These are phyloP conservation scores for Lepidotrigona ventralis DNA, from an alignment of 1,140 invertebrate species.

Conservation along the genomic window DNA sequence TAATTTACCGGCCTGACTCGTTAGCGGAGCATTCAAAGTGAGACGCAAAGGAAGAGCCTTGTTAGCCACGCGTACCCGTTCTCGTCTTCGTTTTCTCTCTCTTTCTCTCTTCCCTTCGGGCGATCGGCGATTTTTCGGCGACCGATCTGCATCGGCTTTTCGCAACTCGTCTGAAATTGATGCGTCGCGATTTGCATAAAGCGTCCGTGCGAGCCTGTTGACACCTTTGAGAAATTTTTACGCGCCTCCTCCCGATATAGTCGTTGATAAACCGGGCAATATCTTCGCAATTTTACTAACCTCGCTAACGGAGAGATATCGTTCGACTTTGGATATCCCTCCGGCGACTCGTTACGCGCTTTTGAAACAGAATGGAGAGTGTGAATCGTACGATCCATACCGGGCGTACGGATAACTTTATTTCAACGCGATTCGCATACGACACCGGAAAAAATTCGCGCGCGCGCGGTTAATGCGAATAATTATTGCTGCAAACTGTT, in stretches of 20 bases:
- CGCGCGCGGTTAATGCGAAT: neutral
- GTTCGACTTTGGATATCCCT: conserved; percentile 4
- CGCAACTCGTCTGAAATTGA: conserved; percentile 34
- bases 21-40: conserved; percentile 62
- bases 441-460: neutral
- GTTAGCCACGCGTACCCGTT: conserved; percentile 53
- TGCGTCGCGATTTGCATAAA: conserved; percentile 57
- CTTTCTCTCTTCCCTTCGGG: neutral
- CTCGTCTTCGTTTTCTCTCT: neutral
- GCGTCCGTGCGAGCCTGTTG: conserved; percentile 27
- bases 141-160: neutral
- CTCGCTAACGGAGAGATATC: conserved; percentile 18
- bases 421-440: neutral
- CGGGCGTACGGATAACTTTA: neutral
- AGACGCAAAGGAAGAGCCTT: conserved; percentile 52
- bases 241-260: conserved; percentile 4
- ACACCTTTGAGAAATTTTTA: conserved; percentile 54
- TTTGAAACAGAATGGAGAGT: neutral
- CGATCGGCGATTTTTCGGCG: neutral
- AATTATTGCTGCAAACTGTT: neutral
- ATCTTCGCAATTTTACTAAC: conserved; percentile 24
- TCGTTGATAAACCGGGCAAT: conserved; percentile 29
- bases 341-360: neutral
- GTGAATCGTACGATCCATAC: neutral
- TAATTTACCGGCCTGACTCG: conserved; percentile 67